Conservation (phyloP, 2,888 invertebrate species). For the Polydesmus complanatus region DNA sequence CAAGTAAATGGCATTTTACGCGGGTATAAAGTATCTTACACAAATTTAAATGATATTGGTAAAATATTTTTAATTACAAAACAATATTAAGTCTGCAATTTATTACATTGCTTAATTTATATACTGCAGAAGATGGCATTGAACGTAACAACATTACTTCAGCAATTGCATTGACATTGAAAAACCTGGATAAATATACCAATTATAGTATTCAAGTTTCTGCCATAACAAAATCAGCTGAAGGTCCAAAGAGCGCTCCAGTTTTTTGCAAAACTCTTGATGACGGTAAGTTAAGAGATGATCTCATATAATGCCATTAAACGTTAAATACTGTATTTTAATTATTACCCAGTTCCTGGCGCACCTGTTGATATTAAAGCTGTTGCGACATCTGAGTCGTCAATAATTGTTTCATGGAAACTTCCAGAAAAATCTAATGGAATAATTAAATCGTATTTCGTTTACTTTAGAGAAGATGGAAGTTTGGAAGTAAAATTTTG, state of each 20-base stretch:
- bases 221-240: conserved; percentile 12
- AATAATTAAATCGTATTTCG: conserved; percentile 3
- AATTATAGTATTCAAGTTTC: conserved; percentile 16
- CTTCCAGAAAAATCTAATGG: conserved; percentile 6
- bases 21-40: conserved; percentile 62
- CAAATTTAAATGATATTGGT: conserved; percentile 22
- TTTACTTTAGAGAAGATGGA: conserved; percentile 1
- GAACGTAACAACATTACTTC: not conserved
- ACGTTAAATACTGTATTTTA: not conserved
- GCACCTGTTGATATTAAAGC: conserved; percentile 11
- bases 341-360: conserved; percentile 7
- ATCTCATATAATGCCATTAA: not conserved
- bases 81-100: not conserved
- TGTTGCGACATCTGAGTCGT: not conserved
- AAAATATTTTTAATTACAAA: not conserved
- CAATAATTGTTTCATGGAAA: conserved; percentile 11
- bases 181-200: conserved; percentile 11
- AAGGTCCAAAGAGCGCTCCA: conserved; percentile 10
- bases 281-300: conserved; percentile 1
- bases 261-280: conserved; percentile 8
- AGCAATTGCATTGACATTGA: not conserved
- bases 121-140: not conserved
- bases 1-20: conserved; percentile 36
- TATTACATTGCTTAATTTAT: not conserved
- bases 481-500: not conserved